Percentiles rank a stretch among this genome's conserved stretches.
Evolutionary conservation across 2,888 invertebrate genomes (phyloP).

Genomic region (Clusia tigrina): DNA sequence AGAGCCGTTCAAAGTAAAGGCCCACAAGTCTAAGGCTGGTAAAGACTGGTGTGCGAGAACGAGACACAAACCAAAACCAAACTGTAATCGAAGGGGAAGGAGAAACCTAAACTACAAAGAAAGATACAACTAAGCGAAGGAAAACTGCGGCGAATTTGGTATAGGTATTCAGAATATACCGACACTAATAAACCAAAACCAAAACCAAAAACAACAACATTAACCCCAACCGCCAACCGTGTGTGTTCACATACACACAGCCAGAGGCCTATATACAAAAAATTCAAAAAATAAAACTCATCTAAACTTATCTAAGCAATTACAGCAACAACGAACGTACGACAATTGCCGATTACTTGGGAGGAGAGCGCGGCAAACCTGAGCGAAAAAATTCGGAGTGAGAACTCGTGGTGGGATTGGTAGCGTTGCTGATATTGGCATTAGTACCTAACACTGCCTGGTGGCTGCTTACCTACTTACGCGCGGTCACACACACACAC

Average conservation of each 20-base stretch:
- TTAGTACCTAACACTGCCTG: background rate
- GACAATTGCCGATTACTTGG: background rate
- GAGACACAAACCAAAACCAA: constrained; percentile 32
- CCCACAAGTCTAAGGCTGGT: constrained; percentile 16
- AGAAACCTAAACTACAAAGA: constrained; percentile 18
- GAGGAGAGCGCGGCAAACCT: background rate
- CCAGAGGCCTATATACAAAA: background rate
- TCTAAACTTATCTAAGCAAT: constrained; percentile 11
- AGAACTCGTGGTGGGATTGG: constrained; percentile 15
- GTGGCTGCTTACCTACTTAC: background rate
- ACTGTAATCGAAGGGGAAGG: constrained; percentile 28
- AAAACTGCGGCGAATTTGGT: constrained; percentile 32
- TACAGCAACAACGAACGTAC: constrained; percentile 13
- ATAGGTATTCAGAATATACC: constrained; percentile 15
- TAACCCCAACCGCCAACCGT: constrained; percentile 5
- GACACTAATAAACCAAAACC: background rate
- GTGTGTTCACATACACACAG: too few relatives aligned
- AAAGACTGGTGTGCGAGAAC: constrained; percentile 23
- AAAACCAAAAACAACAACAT: background rate
- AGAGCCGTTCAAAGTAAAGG: constrained; percentile 9
- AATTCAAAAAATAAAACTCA: constrained; percentile 20
- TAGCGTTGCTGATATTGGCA: constrained; percentile 10
- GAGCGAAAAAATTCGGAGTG: background rate
- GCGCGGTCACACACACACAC: constrained; percentile 3
- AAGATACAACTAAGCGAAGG: constrained; percentile 10